Conservation (phyloP, 1,140 invertebrate genomes). For the Meloidogyne hapla region DNA sequence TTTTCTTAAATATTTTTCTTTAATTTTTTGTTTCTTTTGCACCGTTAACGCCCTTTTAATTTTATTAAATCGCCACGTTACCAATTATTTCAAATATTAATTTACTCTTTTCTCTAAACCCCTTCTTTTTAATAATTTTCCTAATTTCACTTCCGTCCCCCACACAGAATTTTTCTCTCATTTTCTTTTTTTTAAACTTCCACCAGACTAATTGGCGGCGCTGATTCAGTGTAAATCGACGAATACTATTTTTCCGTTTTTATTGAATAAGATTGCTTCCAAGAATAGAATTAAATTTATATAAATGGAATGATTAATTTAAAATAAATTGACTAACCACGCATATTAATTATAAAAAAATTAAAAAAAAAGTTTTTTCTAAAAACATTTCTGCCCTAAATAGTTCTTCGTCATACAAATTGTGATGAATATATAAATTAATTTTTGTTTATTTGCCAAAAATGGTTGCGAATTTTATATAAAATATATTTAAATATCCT, state of each 20-base stretch:
- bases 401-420: neutral
- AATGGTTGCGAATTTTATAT: no score
- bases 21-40: no score
- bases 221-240: neutral
- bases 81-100: no score
- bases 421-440: neutral
- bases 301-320: conserved; percentile 1
- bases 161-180: neutral
- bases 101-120: neutral
- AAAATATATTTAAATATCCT: no score
- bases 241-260: neutral
- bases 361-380: neutral
- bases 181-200: neutral
- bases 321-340: neutral
- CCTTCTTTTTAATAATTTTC: neutral
- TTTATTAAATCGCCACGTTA: no score
- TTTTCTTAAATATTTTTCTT: no score
- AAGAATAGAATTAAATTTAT: neutral
- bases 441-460: neutral
- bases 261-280: neutral
- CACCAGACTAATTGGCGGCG: neutral
- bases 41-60: no score
- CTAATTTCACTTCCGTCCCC: neutral
- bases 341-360: neutral
- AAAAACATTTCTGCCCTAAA: neutral